A percentile compares a stretch with the other conserved stretches of the same genome.
Evolutionary conservation across 2,797 vertebrate species (phyloP).

Genomic region (Channa striata): DNA sequence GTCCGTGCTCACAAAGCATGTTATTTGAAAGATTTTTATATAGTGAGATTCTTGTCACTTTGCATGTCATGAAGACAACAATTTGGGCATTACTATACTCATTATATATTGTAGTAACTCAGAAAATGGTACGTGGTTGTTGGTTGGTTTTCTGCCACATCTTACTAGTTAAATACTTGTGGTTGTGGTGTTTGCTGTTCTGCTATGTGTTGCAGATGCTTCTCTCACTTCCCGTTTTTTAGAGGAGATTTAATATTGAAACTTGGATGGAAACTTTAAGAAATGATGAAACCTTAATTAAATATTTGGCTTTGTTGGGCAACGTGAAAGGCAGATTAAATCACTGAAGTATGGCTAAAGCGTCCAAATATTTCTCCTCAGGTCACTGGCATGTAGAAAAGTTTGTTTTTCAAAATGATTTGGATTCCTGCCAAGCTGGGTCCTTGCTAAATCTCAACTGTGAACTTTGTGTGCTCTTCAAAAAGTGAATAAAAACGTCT

Average conservation of each 20-base stretch:
- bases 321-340: background rate
- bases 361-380: conserved; percentile 10
- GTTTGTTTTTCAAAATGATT: background rate
- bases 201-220: background rate
- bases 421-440: background rate
- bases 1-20: too few species aligned
- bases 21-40: too few species aligned
- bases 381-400: background rate
- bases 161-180: background rate
- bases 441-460: background rate
- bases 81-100: too few species aligned
- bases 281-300: background rate
- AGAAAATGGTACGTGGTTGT: too few species aligned
- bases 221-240: conserved; percentile 28
- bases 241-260: background rate
- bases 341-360: background rate
- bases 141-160: background rate
- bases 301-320: conserved; percentile 7
- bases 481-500: background rate
- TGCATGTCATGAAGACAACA: too few species aligned
- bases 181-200: background rate
- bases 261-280: background rate
- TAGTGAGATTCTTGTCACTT: too few species aligned
- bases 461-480: background rate
- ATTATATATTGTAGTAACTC: too few species aligned